Evolutionary conservation across 2,113 vertebrate species (phyloP), one percentile per base, ranked within the genome.

Genomic region (Thunnus maccoyii): DNA sequence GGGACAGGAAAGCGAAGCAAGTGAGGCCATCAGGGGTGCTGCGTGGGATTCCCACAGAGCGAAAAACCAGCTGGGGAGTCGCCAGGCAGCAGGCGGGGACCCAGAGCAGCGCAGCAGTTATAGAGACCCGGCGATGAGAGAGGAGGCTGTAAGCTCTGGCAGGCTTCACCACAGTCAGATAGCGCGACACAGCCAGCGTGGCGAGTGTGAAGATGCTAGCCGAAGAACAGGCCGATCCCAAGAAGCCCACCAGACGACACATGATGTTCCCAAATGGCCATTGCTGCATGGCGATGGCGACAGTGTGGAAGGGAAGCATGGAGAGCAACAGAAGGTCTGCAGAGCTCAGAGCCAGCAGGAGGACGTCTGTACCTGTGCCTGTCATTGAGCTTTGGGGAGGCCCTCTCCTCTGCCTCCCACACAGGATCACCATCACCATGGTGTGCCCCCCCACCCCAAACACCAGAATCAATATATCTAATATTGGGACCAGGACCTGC

Each of bases 251-350:
- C 36, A 93, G 76, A 10, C 94, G 94, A 69, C 95, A 96, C 85
- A 93, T 86, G 41, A 86, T 7, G 67, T 84, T 51, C 13, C 94
- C 95, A 20, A 96, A 95, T 0, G 93, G 92, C 95, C 95, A 95
- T 2, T 56, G 63, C 36, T 90, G 89, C 64, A 83, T 68, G n/a
- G 89, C 93, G 8, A 94, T 88, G 81, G 94, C 88, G 0, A 58
- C 84, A 0, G 95, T 89, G 91, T 95, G 92, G 73, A 95, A 95
- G 13, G 95, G 95, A 32, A 95, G 58, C 62, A 88, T 86, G 56
- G 78, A 80, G n/a, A 96, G 94, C 64, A 95, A 61, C 1, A 95
- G 89, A 55, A 95, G 86, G 80, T 95, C 95, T 0, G 95, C 92
- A 2, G 78, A 63, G 10, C 94, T 95, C 51, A 96, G 87, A 17